Conservation (phyloP, 2,797 vertebrate species). For the Acipenser transmontanus region DNA sequence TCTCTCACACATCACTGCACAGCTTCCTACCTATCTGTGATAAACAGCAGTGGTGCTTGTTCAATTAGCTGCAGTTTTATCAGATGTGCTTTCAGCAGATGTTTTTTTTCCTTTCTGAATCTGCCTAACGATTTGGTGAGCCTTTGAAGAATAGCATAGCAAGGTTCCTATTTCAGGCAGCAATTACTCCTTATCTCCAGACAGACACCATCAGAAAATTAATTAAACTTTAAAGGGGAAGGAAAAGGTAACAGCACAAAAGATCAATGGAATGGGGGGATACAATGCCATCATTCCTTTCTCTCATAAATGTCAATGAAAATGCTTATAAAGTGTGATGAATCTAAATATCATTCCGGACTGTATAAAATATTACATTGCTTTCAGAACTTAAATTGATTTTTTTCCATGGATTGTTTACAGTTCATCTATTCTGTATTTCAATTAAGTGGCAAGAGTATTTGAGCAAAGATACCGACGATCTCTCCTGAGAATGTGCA, state of each 20-base stretch:
- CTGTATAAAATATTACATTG: too few species aligned
- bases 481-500: too few species aligned
- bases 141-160: background rate
- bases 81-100: background rate
- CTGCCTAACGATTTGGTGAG: background rate
- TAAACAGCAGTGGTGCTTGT: background rate
- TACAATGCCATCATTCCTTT: background rate
- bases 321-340: background rate
- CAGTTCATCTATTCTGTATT: too few species aligned
- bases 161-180: background rate
- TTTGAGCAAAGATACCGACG: too few species aligned
- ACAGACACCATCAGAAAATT: background rate
- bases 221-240: background rate
- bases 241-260: background rate
- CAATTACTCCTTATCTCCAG: background rate
- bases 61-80: constrained; percentile 3
- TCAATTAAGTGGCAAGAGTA: too few species aligned
- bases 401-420: too few species aligned
- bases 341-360: too few species aligned
- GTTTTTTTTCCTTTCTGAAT: too few species aligned
- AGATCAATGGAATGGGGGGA: background rate
- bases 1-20: too few species aligned
- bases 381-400: too few species aligned
- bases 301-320: background rate
- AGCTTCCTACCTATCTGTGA: background rate